Evolutionary conservation across 2,888 invertebrate genomes (phyloP), one percentile per base, ranked within the genome.

Genomic region (Melangyna quadrimaculata): DNA sequence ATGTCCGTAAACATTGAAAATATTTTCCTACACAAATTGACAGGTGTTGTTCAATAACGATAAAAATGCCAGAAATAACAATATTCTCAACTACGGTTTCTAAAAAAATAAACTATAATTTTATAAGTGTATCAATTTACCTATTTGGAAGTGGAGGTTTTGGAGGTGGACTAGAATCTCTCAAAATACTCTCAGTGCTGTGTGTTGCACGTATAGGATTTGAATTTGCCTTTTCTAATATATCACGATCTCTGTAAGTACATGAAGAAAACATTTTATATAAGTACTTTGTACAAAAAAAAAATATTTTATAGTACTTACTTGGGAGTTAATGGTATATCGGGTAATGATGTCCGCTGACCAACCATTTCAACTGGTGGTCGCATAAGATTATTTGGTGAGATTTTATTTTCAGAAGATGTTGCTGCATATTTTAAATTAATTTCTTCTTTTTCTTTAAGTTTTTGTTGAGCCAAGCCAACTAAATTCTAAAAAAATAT

Each of bases 61-160:
- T n/a, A n/a, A n/a, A n/a, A n/a, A n/a, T n/a, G n/a, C 7, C 32
- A 32, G 14, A 37, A 37, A 37, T 3, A 37, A 3, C 6, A 3
- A 10, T 37, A 12, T 10, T 37, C 3, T 37, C 10, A 10, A 12
- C 37, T 37, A 4, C n/a, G n/a, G 1, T 7, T 45, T 12, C 10
- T 22, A 19, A 9, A 45, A 9, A 3, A 19, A 45, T 19, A 9
- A 45, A 19, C 43, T 17, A 43, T 4, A 17, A 43, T 17, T 8
- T n/a, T 37, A 40, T n/a, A 14, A 14, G 14, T 37, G 14, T 22
- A 37, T 8, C 3, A 12, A 84, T 89, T 91, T 91, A 95, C 95
- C 95, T 94, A 89, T 95, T 95, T 75, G 98, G 97, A 89, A 98
- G 93, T 70, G 98, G 97, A 63, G 98, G 98, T 93, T 98, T 98